Conservation (phyloP, 2,888 invertebrate genomes). For the Lacanobia wlatinum region DNA sequence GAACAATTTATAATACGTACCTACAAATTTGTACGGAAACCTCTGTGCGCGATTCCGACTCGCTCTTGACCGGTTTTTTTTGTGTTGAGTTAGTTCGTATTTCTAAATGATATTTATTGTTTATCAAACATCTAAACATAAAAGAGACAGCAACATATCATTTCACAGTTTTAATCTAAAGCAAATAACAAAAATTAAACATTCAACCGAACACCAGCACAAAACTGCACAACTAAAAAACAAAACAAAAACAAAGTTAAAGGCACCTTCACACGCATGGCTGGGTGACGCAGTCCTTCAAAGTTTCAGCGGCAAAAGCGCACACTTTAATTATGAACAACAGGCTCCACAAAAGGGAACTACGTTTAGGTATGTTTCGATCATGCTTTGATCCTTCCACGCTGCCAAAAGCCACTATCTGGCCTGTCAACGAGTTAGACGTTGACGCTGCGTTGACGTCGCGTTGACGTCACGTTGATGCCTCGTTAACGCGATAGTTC, state of each 20-base stretch:
- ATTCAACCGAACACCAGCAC: background rate
- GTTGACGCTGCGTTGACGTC: conserved; percentile 12
- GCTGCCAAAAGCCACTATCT: conserved; percentile 22
- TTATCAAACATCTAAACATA: too few relatives aligned
- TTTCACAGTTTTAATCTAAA: background rate
- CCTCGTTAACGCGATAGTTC: conserved; percentile 9
- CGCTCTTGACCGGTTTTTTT: too few relatives aligned
- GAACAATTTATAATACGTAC: too few relatives aligned
- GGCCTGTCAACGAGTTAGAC: conserved; percentile 33
- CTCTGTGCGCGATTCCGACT: too few relatives aligned
- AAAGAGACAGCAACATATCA: background rate
- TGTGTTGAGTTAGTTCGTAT: too few relatives aligned
- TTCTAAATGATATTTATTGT: too few relatives aligned
- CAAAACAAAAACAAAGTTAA: conserved; percentile 7
- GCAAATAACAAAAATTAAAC: background rate
- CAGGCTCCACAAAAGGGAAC: conserved; percentile 53
- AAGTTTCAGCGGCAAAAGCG: conserved; percentile 45
- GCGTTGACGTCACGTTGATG: conserved; percentile 2
- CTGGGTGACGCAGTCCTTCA: conserved; percentile 21
- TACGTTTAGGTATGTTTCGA: conserved; percentile 42
- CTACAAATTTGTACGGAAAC: too few relatives aligned
- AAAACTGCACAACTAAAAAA: conserved; percentile 15
- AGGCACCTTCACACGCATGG: conserved; percentile 6
- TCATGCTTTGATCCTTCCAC: conserved; percentile 53
- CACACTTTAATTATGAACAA: conserved; percentile 41